Evolutionary conservation across 1,140 invertebrate genomes (phyloP).

Genomic region (Halesus radiatus): DNA sequence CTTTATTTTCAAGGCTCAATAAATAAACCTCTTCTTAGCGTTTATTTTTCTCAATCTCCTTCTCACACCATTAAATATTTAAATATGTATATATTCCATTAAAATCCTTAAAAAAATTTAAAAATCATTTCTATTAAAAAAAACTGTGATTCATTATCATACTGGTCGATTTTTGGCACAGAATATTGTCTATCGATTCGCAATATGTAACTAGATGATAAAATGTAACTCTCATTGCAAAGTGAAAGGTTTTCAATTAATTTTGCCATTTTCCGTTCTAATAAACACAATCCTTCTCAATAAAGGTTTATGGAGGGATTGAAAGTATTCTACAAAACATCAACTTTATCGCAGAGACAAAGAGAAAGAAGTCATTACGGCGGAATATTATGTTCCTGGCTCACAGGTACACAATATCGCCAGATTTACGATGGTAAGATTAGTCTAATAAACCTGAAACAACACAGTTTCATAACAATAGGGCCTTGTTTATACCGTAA

Average conservation of each 20-base stretch:
- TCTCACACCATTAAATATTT: too few relatives aligned
- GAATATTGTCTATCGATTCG: background rate
- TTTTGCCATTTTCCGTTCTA: conserved; percentile 2
- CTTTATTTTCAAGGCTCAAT: too few relatives aligned
- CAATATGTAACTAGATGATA: background rate
- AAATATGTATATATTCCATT: too few relatives aligned
- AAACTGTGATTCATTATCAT: too few relatives aligned
- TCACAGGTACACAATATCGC: background rate
- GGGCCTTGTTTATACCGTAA: too few relatives aligned
- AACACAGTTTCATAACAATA: background rate
- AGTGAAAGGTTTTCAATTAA: conserved; percentile 29
- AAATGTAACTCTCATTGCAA: background rate
- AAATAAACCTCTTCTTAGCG: too few relatives aligned
- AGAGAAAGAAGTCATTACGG: background rate
- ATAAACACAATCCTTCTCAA: conserved; percentile 18
- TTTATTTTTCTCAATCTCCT: too few relatives aligned
- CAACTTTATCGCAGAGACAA: conserved; percentile 1
- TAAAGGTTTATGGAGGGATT: background rate
- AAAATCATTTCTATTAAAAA: too few relatives aligned
- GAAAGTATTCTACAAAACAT: conserved; percentile 5
- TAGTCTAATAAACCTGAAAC: too few relatives aligned
- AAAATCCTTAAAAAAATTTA: too few relatives aligned
- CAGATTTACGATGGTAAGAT: too few relatives aligned
- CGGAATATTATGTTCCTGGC: background rate
- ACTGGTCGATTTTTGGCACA: background rate